Evolutionary conservation across 2,888 invertebrate genomes (phyloP), one percentile per base, ranked within the genome.

Genomic region (Zygothrica quintamaculata): DNA sequence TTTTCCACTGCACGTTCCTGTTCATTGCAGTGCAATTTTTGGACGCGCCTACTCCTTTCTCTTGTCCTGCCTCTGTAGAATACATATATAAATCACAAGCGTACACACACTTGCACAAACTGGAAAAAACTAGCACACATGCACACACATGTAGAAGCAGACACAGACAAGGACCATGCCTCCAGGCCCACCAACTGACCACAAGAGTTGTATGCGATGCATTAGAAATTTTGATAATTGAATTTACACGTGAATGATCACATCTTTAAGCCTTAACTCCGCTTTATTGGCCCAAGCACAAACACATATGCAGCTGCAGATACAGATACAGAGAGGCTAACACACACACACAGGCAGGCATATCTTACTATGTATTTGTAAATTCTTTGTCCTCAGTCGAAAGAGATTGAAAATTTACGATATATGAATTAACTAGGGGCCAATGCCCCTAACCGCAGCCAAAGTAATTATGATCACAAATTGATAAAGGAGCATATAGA

Each of bases 221-320:
- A 81, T 74, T 74, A 76, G 53, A 84, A 81, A 74, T 70, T 76
- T 86, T 88, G 88, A 88, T 88, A 88, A 88, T 88, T 88, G 88
- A 88, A 88, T 88, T 88, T 88, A 84, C 88, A 88, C 88, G 88
- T 87, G 87, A 87, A 80, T 80, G 88, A 80, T 80, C 87, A 84
- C 88, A 84, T 77, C 87, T 79, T 72, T 64, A 78, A 80, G 79
- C 79, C 85, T 84, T 78, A 74, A 39, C 59, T 60, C 25, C 36
- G 39, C 40, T 42, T 69, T 65, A 69, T 72, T 75, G 18, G 59
- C 59, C 40, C 58, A 43, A 37, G 31, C 61, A 37, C 9, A 16
- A 12, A 13, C 31, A 11, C 26, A 12, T 12, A 8, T 16, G 29
- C 46, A 15, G 12, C 1, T 16, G n/a, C 33, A 31, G 9, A n/a